These are phyloP conservation scores for Brachionus plicatilis DNA, from an alignment of 1,140 invertebrate genomes.

Conservation along the genomic window DNA sequence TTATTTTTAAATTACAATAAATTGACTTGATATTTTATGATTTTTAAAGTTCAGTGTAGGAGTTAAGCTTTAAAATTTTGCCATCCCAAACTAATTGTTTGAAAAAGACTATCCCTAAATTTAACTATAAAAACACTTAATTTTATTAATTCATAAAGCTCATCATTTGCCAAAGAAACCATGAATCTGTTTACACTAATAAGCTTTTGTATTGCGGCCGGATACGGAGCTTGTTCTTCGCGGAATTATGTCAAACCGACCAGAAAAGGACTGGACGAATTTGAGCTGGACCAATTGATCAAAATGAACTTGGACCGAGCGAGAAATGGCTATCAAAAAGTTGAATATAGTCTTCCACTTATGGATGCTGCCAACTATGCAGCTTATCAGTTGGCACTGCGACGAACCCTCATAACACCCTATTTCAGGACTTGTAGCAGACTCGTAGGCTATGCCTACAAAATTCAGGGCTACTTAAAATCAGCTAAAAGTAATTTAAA, in stretches of 20 bases:
- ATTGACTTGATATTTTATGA: neutral
- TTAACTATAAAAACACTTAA: neutral
- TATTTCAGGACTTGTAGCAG: neutral
- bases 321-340: neutral
- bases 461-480: neutral
- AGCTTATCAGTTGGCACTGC: neutral
- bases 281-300: neutral
- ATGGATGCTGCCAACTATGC: conserved; percentile 14
- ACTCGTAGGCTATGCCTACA: neutral
- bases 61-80: neutral
- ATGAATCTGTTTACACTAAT: neutral
- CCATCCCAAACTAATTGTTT: neutral
- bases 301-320: conserved; percentile 3
- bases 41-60: neutral
- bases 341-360: neutral
- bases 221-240: neutral
- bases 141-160: neutral
- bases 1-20: neutral
- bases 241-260: neutral
- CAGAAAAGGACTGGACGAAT: neutral
- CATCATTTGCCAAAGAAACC: neutral
- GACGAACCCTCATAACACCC: neutral
- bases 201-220: neutral
- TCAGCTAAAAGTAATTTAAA: neutral
- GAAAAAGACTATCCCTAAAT: neutral